A percentile compares a stretch with the other conserved stretches of the same genome.
phyloP scores from a whole-genome alignment of 2,797 vertebrate genomes.

The Mormyrops attenuatus region DNA sequence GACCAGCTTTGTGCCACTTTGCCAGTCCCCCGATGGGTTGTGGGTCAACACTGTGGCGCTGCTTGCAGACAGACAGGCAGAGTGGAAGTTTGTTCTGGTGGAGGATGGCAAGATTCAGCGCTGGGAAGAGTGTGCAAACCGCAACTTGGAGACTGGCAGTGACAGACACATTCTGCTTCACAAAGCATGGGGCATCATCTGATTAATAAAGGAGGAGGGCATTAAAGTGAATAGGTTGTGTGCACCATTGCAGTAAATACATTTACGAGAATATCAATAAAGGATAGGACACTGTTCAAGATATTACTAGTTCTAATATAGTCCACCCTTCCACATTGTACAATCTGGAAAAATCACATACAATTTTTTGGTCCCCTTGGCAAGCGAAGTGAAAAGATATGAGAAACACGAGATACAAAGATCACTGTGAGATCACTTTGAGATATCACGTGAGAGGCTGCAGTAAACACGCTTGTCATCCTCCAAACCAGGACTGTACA shows the following conservation, averaged over 20 bases:
- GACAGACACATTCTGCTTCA: conserved; percentile 67
- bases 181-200: conserved; percentile 76
- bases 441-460: neutral
- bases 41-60: conserved; percentile 72
- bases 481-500: neutral
- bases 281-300: neutral
- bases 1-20: conserved; percentile 70
- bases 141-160: conserved; percentile 66
- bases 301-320: neutral
- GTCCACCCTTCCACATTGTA: neutral
- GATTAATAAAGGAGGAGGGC: conserved; percentile 21
- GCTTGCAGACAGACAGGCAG: conserved; percentile 65
- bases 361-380: neutral
- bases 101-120: conserved; percentile 75
- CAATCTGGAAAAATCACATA: neutral
- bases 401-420: neutral
- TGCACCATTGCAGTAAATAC: neutral
- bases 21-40: conserved; percentile 62
- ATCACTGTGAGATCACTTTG: neutral
- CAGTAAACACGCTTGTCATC: neutral
- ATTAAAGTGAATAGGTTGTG: neutral
- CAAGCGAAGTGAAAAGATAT: neutral
- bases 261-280: neutral
- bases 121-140: conserved; percentile 89
- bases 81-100: conserved; percentile 91